Conservation (phyloP, 2,113 vertebrate genomes). For the Amphiprion ocellaris region DNA sequence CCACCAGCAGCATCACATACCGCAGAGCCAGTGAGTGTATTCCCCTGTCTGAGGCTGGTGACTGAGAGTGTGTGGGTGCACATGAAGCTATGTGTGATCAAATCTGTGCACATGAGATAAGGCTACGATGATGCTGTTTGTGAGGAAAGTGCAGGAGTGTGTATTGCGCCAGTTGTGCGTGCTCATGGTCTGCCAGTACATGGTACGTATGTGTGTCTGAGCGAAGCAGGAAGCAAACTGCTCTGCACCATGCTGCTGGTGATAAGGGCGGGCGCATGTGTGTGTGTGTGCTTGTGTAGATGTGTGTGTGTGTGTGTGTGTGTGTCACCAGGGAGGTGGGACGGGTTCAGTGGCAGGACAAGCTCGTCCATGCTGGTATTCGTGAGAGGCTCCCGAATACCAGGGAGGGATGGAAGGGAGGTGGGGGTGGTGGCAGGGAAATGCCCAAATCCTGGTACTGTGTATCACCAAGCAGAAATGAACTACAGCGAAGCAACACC, state of each 20-base stretch:
- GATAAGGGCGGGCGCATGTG: conserved; percentile 70
- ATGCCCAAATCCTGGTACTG: conserved; percentile 45
- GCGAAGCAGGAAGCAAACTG: conserved; percentile 70
- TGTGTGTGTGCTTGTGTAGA: conserved; percentile 25
- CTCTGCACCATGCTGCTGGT: conserved; percentile 61
- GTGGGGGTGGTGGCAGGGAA: conserved; percentile 24
- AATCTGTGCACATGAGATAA: conserved; percentile 54
- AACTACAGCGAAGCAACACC: conserved; percentile 1
- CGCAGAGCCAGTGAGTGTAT: conserved; percentile 47
- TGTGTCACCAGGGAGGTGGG: conserved; percentile 68
- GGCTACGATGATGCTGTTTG: conserved; percentile 34
- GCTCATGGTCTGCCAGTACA: neutral
- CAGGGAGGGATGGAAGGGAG: conserved; percentile 52
- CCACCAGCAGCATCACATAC: conserved; percentile 39
- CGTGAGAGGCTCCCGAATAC: conserved; percentile 82
- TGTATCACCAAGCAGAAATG: conserved; percentile 33
- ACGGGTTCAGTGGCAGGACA: conserved; percentile 84
- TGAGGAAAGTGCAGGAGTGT: conserved; percentile 29
- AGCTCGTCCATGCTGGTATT: conserved; percentile 84
- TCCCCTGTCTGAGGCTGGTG: conserved; percentile 30
- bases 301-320: conserved; percentile 34
- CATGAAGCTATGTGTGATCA: conserved; percentile 54
- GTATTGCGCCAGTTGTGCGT: conserved; percentile 9
- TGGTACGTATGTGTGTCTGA: conserved; percentile 26
- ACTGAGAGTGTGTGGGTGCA: conserved; percentile 32